Conservation (phyloP, 2,113 vertebrate genomes). For the Nymphicus hollandicus region DNA sequence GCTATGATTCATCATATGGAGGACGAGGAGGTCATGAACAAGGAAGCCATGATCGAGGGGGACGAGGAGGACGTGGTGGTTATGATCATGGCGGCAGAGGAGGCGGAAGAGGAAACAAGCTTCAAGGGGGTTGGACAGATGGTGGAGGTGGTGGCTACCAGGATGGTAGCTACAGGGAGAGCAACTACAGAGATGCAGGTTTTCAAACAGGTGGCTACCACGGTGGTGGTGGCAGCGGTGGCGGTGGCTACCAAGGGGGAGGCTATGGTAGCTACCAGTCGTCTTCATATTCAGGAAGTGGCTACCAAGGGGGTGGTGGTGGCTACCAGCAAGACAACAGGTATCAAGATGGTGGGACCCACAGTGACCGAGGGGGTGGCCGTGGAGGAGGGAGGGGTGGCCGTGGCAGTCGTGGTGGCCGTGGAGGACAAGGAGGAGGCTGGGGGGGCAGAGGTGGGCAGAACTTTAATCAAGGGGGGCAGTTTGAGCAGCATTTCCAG, state of each 20-base stretch:
- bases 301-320: conserved; percentile 74
- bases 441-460: conserved; percentile 89
- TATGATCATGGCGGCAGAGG: conserved; percentile 79
- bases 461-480: conserved; percentile 92
- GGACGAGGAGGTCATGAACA: conserved; percentile 84
- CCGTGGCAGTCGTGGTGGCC: conserved; percentile 72
- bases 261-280: conserved; percentile 78
- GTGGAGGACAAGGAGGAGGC: conserved; percentile 83
- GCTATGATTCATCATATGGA: conserved; percentile 82
- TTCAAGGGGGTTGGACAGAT: conserved; percentile 86
- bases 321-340: conserved; percentile 82
- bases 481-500: conserved; percentile 98
- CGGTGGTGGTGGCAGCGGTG: conserved; percentile 68
- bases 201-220: conserved; percentile 78
- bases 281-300: conserved; percentile 73
- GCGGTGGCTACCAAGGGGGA: conserved; percentile 77
- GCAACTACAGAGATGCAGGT: conserved; percentile 75
- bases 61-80: conserved; percentile 79
- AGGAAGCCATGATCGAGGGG: conserved; percentile 70
- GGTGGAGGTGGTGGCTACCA: conserved; percentile 79
- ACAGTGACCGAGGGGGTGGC: conserved; percentile 75
- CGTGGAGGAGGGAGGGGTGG: conserved; percentile 78
- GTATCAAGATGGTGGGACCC: conserved; percentile 85
- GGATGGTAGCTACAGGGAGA: conserved; percentile 75
- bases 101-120: conserved; percentile 83